Percentiles rank a stretch among this genome's conserved stretches.
These are phyloP conservation scores for Brachypteracias leptosomus DNA, from an alignment of 2,113 vertebrate genomes.

Conservation along the genomic window DNA sequence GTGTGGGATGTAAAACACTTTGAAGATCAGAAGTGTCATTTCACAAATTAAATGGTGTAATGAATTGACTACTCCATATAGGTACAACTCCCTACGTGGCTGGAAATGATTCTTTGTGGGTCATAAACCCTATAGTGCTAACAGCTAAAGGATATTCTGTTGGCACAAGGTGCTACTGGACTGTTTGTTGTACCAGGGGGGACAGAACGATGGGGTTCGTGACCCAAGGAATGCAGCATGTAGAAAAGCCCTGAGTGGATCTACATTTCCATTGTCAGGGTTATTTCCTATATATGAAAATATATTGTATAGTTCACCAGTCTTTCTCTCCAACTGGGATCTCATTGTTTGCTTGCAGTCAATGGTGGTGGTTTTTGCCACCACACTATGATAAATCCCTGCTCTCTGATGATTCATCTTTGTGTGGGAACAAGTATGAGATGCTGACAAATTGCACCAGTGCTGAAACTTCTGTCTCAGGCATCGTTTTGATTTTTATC, in stretches of 20 bases:
- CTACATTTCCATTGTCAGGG: neutral
- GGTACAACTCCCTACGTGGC: neutral
- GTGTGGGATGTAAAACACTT: neutral
- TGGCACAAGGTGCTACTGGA: neutral
- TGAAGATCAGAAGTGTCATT: neutral
- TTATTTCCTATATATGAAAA: neutral
- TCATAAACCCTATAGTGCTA: neutral
- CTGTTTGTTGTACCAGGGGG: neutral
- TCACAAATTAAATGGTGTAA: neutral
- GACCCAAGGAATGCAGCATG: neutral
- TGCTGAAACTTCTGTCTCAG: conserved; percentile 45
- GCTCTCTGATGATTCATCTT: conserved; percentile 57
- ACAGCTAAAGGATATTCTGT: neutral
- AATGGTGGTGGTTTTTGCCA: conserved; percentile 6
- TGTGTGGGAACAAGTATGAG: conserved; percentile 53
- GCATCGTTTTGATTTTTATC: conserved; percentile 25
- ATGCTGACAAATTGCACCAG: conserved; percentile 57
- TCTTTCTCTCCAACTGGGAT: neutral
- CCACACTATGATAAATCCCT: conserved; percentile 33
- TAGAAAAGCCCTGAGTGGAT: neutral
- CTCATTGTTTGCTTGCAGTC: neutral
- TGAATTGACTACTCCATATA: neutral
- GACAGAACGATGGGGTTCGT: neutral
- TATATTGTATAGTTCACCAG: neutral
- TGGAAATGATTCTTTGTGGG: neutral